A percentile compares a stretch with the other conserved stretches of the same genome.
phyloP scores from a whole-genome alignment of 2,888 invertebrate genomes.

The Fissipunctia ypsillon region DNA sequence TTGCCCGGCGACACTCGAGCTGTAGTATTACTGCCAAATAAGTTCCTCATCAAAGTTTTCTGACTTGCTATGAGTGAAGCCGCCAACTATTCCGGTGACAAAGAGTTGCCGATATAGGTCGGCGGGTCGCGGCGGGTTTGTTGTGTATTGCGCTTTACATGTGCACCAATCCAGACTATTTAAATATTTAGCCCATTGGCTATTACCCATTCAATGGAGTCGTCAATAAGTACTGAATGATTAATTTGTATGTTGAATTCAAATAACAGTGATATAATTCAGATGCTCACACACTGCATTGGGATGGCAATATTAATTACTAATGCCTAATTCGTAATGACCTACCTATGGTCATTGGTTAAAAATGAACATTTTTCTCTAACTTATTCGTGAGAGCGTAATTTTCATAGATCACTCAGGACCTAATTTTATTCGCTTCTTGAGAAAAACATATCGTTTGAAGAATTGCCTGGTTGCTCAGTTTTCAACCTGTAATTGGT shows the following conservation, averaged over 20 bases:
- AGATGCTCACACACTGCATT: not conserved
- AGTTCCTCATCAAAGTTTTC: too few relatives aligned
- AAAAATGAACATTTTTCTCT: not conserved
- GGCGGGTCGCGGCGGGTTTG: too few relatives aligned
- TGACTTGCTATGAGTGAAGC: too few relatives aligned
- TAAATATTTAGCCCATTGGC: not conserved
- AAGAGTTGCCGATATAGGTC: too few relatives aligned
- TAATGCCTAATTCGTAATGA: not conserved
- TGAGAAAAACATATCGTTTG: not conserved
- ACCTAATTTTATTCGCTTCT: not conserved
- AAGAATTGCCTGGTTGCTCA: not conserved
- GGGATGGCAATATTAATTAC: not conserved
- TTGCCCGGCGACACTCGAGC: too few relatives aligned
- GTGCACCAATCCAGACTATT: not conserved
- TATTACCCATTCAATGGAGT: constrained; percentile 12
- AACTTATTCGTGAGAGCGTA: not conserved
- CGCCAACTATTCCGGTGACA: too few relatives aligned
- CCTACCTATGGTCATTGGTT: not conserved
- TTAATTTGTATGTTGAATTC: constrained; percentile 28
- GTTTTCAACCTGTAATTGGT: too few relatives aligned
- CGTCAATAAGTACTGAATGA: constrained; percentile 31
- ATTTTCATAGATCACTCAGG: not conserved
- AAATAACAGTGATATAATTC: constrained; percentile 20
- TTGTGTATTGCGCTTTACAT: too few relatives aligned
- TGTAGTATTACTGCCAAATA: too few relatives aligned